These are phyloP conservation scores for Coregonus suidteri DNA, from an alignment of 2,797 vertebrate species.

Conservation along the genomic window DNA sequence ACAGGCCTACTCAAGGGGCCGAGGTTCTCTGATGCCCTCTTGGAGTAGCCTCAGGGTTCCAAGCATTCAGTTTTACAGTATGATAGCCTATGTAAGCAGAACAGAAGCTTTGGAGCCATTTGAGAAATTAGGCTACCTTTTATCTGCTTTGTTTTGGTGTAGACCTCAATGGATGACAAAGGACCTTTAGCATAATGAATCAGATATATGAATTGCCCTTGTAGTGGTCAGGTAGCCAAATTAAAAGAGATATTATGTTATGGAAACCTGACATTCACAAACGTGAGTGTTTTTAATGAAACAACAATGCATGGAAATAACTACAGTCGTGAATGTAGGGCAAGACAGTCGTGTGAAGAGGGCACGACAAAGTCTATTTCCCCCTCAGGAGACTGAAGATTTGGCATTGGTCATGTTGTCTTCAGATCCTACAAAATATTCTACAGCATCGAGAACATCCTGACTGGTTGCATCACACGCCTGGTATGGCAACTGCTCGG, in stretches of 20 bases:
- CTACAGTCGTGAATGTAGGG: background rate
- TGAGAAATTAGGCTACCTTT: background rate
- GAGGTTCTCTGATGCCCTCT: background rate
- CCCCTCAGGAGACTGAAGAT: too few relatives aligned
- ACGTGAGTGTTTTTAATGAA: background rate
- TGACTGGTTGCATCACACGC: too few relatives aligned
- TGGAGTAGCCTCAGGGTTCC: background rate
- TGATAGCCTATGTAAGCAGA: background rate
- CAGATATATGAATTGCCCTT: too few relatives aligned
- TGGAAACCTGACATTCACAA: background rate
- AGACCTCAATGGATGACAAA: background rate
- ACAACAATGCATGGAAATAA: background rate
- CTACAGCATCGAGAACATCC: too few relatives aligned
- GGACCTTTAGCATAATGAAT: too few relatives aligned
- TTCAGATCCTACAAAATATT: too few relatives aligned
- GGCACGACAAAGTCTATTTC: too few relatives aligned
- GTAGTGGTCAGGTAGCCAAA: background rate
- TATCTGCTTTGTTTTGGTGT: background rate
- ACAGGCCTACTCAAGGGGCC: background rate
- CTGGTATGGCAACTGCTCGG: too few relatives aligned
- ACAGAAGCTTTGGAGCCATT: background rate
- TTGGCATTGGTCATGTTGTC: too few relatives aligned
- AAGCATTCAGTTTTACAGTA: background rate
- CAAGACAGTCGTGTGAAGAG: too few relatives aligned
- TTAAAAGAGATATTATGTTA: background rate